Percentiles rank a stretch among this genome's conserved stretches.
phyloP scores from a whole-genome alignment of 2,888 invertebrate genomes.

The Perizoma affinitatum region DNA sequence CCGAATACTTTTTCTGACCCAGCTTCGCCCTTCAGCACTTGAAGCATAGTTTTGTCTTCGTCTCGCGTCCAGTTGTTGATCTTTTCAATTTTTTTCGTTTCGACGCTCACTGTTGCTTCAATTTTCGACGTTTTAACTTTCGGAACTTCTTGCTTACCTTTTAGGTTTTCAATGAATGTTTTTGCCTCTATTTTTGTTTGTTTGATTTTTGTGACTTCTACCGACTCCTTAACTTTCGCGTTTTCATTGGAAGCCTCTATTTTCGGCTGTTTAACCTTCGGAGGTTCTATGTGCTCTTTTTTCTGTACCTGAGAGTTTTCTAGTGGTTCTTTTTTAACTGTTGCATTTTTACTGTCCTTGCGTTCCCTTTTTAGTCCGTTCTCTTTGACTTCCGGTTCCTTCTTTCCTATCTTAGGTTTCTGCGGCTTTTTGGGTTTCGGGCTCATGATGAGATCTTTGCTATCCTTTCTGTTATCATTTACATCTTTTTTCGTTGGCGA shows the following conservation, averaged over 20 bases:
- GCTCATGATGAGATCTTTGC: slow-evolving; percentile 53
- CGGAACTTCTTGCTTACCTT: slow-evolving; percentile 22
- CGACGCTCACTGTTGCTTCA: slow-evolving; percentile 45
- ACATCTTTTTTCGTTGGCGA: slow-evolving; percentile 76
- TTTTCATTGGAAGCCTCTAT: slow-evolving; percentile 43
- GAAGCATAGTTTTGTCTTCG: slow-evolving; percentile 91
- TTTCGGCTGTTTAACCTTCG: slow-evolving; percentile 39
- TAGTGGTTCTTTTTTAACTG: slow-evolving; percentile 46
- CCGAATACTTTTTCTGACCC: slow-evolving; percentile 86
- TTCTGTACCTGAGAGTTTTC: slow-evolving; percentile 34
- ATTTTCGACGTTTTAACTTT: slow-evolving; percentile 45
- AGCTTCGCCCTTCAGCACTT: slow-evolving; percentile 88
- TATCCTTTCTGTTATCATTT: slow-evolving; percentile 73
- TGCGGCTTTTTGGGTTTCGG: slow-evolving; percentile 55
- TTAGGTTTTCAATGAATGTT: slow-evolving; percentile 28
- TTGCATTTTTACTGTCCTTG: slow-evolving; percentile 50
- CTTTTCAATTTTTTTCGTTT: slow-evolving; percentile 50
- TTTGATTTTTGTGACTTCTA: neutral
- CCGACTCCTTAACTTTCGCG: neutral
- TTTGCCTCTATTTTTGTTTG: slow-evolving; percentile 51
- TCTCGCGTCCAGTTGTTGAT: slow-evolving; percentile 88
- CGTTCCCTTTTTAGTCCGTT: slow-evolving; percentile 48
- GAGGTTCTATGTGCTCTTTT: slow-evolving; percentile 40
- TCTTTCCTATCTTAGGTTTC: slow-evolving; percentile 53
- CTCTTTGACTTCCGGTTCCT: slow-evolving; percentile 45